Evolutionary conservation across 35 echinoderm and acorn worm genomes (phyloP).

Genomic region (Hemicentrotus pulcherrimus): DNA sequence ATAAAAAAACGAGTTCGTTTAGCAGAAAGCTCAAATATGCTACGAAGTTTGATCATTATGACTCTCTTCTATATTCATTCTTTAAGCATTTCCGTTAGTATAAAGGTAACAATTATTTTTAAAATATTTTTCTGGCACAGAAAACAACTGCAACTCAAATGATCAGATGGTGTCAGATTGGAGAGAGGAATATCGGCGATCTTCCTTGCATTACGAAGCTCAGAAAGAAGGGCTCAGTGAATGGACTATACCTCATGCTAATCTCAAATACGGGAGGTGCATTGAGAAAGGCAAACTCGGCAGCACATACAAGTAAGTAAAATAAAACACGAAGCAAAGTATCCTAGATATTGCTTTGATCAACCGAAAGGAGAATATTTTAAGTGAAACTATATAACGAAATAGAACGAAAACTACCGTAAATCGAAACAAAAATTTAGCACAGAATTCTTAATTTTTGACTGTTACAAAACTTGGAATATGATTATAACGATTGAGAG

Average conservation of each 20-base stretch:
- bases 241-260: conserved; percentile 68
- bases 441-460: too few species aligned
- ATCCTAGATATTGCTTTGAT: not conserved
- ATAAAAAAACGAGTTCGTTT: not conserved
- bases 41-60: too few species aligned
- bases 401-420: too few species aligned
- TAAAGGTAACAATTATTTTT: not conserved
- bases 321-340: not conserved
- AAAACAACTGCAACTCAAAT: not conserved
- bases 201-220: not conserved
- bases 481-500: too few species aligned
- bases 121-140: not conserved
- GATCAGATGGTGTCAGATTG: not conserved
- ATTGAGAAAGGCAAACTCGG: conserved; percentile 60
- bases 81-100: not conserved
- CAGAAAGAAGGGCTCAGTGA: conserved; percentile 71
- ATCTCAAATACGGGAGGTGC: conserved; percentile 81
- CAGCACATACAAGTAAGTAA: conserved; percentile 68
- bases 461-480: too few species aligned
- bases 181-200: not conserved
- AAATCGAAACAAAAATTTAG: too few species aligned
- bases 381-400: not conserved
- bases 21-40: too few species aligned
- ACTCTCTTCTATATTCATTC: not conserved
- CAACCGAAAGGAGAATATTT: not conserved